Percentiles rank a stretch among this genome's conserved stretches.
These are phyloP conservation scores for Xenops minutus DNA, from an alignment of 2,797 vertebrate genomes.

Conservation along the genomic window DNA sequence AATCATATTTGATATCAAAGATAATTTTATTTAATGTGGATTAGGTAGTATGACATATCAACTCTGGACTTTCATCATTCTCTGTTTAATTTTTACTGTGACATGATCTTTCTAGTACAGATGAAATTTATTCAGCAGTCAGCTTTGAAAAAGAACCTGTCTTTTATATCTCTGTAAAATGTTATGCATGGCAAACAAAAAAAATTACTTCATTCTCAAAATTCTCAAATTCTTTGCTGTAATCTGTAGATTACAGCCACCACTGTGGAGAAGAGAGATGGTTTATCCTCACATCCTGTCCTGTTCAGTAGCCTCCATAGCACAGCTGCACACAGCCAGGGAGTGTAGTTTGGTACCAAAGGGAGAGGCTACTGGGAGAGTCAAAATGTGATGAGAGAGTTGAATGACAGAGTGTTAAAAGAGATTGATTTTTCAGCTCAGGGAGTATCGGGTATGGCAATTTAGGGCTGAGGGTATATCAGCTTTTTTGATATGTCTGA, in stretches of 20 bases:
- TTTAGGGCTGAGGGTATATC: not conserved
- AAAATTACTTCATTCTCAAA: not conserved
- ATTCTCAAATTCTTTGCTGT: not conserved
- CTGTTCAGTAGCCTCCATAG: not conserved
- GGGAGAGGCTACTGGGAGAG: not conserved
- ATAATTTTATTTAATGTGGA: constrained; percentile 17
- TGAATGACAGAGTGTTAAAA: not conserved
- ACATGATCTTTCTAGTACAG: not conserved
- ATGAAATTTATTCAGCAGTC: not conserved
- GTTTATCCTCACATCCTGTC: not conserved
- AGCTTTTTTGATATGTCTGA: not conserved
- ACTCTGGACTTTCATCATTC: not conserved
- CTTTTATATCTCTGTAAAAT: not conserved
- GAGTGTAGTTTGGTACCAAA: not conserved
- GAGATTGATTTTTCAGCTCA: not conserved
- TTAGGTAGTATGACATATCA: not conserved
- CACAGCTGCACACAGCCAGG: not conserved
- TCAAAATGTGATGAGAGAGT: not conserved
- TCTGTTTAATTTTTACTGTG: constrained; percentile 22
- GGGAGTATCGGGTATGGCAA: not conserved
- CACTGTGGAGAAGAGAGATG: not conserved
- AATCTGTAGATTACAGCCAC: not conserved
- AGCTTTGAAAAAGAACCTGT: not conserved
- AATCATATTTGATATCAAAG: not conserved
- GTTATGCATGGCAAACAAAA: not conserved